phyloP scores from a whole-genome alignment of 1,140 invertebrate genomes.

The Caenorhabditis tropicalis region DNA sequence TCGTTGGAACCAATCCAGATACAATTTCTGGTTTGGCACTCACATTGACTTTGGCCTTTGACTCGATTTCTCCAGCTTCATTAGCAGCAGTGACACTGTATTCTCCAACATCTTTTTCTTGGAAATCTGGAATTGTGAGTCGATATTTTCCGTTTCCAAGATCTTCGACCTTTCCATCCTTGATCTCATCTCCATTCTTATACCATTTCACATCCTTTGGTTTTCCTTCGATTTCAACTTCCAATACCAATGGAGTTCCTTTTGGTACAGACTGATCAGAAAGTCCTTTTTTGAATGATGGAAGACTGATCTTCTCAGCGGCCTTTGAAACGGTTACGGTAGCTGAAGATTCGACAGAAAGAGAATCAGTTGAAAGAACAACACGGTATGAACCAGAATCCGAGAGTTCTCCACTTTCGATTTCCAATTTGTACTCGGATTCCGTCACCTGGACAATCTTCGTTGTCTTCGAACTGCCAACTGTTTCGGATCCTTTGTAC shows the following conservation, averaged over 20 bases:
- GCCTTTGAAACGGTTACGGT: slow-evolving; percentile 79
- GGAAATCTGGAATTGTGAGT: slow-evolving; percentile 68
- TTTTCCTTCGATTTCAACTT: slow-evolving; percentile 77
- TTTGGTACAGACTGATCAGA: slow-evolving; percentile 79
- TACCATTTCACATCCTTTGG: slow-evolving; percentile 80
- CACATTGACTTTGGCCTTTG: slow-evolving; percentile 66
- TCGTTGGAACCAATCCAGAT: slow-evolving; percentile 75
- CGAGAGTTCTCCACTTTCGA: slow-evolving; percentile 78
- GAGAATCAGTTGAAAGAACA: slow-evolving; percentile 78
- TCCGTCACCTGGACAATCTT: slow-evolving; percentile 66
- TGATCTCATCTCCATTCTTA: slow-evolving; percentile 76
- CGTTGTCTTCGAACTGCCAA: slow-evolving; percentile 40
- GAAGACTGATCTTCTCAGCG: slow-evolving; percentile 78
- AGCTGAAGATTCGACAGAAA: slow-evolving; percentile 79
- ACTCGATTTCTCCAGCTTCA: slow-evolving; percentile 63
- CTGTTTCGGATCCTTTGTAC: slow-evolving; percentile 64
- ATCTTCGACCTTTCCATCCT: slow-evolving; percentile 61
- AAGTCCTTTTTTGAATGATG: slow-evolving; percentile 82
- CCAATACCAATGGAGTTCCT: slow-evolving; percentile 62
- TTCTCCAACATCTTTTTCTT: slow-evolving; percentile 67
- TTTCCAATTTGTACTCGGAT: slow-evolving; percentile 77
- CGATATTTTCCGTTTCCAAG: slow-evolving; percentile 64
- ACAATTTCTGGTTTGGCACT: slow-evolving; percentile 70
- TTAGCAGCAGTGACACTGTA: slow-evolving; percentile 67
- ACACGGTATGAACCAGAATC: slow-evolving; percentile 81